Conservation (phyloP, 2,797 vertebrate species). For the Sus cebifrons region DNA sequence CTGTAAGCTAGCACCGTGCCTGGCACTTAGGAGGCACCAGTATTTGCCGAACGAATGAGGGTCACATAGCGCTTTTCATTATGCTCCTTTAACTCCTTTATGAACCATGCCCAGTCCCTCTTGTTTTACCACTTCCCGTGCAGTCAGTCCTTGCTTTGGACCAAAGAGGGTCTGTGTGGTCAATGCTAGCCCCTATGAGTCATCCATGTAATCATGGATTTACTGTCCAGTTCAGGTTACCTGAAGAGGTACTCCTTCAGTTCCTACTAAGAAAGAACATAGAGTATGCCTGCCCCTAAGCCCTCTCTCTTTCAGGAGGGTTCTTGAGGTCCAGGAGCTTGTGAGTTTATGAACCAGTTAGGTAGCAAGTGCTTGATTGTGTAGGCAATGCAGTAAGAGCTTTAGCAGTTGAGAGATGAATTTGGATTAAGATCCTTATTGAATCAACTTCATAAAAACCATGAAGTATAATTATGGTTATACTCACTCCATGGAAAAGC, state of each 20-base stretch:
- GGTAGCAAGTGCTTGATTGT: conserved; percentile 17
- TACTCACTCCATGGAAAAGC: background rate
- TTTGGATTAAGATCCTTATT: conserved; percentile 60
- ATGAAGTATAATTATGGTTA: conserved; percentile 31
- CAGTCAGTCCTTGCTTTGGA: background rate
- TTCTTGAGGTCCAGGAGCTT: background rate
- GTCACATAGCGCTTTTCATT: conserved; percentile 5
- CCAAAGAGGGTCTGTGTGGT: background rate
- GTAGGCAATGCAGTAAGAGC: conserved; percentile 2
- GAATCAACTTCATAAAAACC: conserved; percentile 54
- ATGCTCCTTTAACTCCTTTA: background rate
- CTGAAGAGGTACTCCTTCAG: conserved; percentile 8
- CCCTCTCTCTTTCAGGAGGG: background rate
- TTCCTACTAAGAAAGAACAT: background rate
- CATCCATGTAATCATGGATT: conserved; percentile 28
- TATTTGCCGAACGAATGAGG: conserved; percentile 34
- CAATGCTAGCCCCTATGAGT: background rate
- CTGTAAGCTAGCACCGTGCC: background rate
- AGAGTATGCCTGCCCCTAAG: background rate
- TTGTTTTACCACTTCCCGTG: background rate
- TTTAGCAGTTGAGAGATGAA: conserved; percentile 31
- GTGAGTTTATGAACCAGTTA: background rate
- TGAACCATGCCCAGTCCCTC: background rate
- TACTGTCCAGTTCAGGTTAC: conserved; percentile 43
- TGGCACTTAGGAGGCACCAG: background rate